Base-by-base conservation (phyloP, 2,113 vertebrate species). In the Prolemur simus region DNA sequence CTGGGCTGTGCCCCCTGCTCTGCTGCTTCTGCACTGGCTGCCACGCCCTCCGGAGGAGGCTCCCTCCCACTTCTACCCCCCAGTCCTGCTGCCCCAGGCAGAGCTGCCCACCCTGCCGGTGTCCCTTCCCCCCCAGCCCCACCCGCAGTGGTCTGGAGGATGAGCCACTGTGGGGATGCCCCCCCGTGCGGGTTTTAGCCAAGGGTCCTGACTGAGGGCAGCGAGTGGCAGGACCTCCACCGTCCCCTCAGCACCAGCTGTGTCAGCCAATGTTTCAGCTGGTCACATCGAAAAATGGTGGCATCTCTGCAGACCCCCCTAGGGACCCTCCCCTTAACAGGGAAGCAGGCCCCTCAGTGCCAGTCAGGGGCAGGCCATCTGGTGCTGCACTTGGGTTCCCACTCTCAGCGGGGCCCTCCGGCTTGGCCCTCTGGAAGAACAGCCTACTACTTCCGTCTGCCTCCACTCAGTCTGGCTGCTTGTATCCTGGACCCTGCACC, bases 381-480 rank as follows among this genome's bases (percentile, higher is more conserved):
- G 8, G 23, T 13, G 18, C 7, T 20, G 12, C 47, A 8, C 1
- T 8, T 4, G 34, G 20, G 42, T 29, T 42, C 56, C 56, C 86
- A 47, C 37, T 23, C 71, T 64, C 68, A 34, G 13, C 17, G 2
- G 5, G 13, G 52, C 42, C 34, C 60, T 68, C 64, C 58, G 5
- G 84, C 66, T 32, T 5, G 25, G 11, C 29, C 13, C 13, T 58
- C 5, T 52, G 21, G 29, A 47, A 13, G 39, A 34, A 34, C 2
- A 10, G 32, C 13, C 5, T 13, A 0, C 63, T 1, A 17, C 42
- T 15, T n/a, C 52, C 5, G 13, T 34, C 23, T 4, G 32, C 15
- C 56, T 60, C 54, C 23, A 5, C 21, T 37, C 58, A 47, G 11
- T 42, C 18, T 3, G 18, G 23, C 2, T 15, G 25, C 11, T 11